A percentile compares a stretch with the other conserved stretches of the same genome.
phyloP scores from a whole-genome alignment of 2,113 vertebrate genomes.

The Eurystomus gularis region DNA sequence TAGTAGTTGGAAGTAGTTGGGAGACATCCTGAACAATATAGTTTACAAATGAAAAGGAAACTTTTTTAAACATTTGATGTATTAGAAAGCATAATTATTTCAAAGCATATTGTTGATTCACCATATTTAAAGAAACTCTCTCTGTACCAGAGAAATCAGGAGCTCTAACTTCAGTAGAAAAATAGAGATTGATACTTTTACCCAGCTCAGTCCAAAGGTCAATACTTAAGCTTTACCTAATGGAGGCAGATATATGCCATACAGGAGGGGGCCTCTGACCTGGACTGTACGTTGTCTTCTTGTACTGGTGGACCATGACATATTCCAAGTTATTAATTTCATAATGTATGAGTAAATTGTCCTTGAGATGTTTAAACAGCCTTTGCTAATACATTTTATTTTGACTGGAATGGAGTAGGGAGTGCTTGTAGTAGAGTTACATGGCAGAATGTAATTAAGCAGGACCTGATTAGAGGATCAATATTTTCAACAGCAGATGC shows the following conservation, averaged over 20 bases:
- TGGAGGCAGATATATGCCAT: not conserved
- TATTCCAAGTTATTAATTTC: not conserved
- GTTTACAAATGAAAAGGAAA: not conserved
- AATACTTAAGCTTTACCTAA: not conserved
- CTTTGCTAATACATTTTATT: not conserved
- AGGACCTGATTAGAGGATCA: not conserved
- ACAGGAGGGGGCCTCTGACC: not conserved
- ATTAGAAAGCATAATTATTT: not conserved
- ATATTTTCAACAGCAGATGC: not conserved
- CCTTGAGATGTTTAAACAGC: not conserved
- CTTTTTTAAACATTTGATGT: rapidly evolving
- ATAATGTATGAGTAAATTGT: not conserved
- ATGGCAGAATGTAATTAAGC: not conserved
- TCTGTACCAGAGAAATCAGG: not conserved
- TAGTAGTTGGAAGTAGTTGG: not conserved
- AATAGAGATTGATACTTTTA: not conserved
- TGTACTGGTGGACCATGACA: not conserved
- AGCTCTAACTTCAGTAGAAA: not conserved
- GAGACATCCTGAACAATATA: not conserved
- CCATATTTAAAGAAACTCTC: not conserved
- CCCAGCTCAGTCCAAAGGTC: not conserved
- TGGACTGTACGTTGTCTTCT: not conserved
- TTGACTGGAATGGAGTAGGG: not conserved
- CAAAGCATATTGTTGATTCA: not conserved
- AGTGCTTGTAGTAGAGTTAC: not conserved